phyloP scores from a whole-genome alignment of 2,888 invertebrate species.

The Thecophora atra region DNA sequence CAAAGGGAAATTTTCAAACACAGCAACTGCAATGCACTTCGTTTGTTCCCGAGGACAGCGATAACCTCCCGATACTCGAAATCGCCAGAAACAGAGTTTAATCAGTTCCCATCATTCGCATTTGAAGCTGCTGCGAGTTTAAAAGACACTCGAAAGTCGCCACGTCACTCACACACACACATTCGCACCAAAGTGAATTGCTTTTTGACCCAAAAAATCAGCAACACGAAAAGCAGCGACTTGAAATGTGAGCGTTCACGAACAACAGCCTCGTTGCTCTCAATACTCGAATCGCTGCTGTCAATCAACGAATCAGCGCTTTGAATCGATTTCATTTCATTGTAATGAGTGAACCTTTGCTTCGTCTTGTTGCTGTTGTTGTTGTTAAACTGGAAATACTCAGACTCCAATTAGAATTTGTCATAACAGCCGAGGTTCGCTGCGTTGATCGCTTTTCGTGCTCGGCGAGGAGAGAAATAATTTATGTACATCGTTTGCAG shows the following conservation, averaged over 20 bases:
- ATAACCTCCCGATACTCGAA: too few relatives aligned
- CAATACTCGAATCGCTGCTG: background rate
- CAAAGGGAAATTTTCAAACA: too few relatives aligned
- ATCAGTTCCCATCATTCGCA: too few relatives aligned
- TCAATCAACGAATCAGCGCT: slow-evolving; percentile 26
- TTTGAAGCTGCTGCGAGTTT: too few relatives aligned
- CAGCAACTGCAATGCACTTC: too few relatives aligned
- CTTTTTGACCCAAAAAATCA: slow-evolving; percentile 27
- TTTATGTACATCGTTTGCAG: background rate
- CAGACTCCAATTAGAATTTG: slow-evolving; percentile 1
- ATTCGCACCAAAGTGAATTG: slow-evolving; percentile 29
- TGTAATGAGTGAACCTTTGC: slow-evolving; percentile 40
- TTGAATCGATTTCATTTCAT: slow-evolving; percentile 19
- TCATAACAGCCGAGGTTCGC: background rate
- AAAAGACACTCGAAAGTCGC: too few relatives aligned
- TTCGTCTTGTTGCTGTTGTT: slow-evolving; percentile 39
- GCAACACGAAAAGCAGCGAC: background rate
- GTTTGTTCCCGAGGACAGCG: too few relatives aligned
- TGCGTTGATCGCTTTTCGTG: background rate
- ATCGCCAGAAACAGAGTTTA: too few relatives aligned
- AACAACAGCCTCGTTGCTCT: background rate
- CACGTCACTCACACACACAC: too few relatives aligned
- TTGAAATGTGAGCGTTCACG: background rate
- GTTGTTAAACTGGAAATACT: background rate
- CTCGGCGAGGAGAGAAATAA: background rate